Conservation (phyloP, 2,888 invertebrate species). For the Oxytorus armatus region DNA sequence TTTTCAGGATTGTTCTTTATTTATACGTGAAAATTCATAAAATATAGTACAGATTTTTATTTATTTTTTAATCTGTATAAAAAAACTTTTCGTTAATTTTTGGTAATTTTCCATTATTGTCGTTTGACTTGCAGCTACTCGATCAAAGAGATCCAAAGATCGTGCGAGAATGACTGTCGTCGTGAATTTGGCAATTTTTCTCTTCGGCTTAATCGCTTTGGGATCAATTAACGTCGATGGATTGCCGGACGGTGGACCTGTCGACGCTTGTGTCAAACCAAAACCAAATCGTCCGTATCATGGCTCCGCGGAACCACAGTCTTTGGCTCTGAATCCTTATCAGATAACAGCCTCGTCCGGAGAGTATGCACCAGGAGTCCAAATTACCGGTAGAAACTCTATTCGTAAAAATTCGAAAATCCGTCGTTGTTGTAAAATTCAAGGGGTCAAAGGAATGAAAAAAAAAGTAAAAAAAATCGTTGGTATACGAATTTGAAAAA, state of each 20-base stretch:
- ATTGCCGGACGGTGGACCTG: slow-evolving; percentile 93
- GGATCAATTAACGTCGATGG: slow-evolving; percentile 79
- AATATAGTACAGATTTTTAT: no score
- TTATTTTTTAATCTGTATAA: no score
- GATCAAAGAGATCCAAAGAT: slow-evolving; percentile 44
- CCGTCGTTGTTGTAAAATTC: neutral
- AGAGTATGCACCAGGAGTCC: slow-evolving; percentile 88
- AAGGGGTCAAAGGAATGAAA: neutral
- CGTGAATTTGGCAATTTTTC: slow-evolving; percentile 65
- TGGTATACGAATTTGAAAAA: no score
- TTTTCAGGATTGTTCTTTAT: no score
- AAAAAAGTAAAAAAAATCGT: no score
- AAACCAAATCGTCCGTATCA: slow-evolving; percentile 92
- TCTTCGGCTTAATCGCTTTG: slow-evolving; percentile 66
- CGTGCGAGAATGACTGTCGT: slow-evolving; percentile 56
- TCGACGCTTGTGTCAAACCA: slow-evolving; percentile 92
- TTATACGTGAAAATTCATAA: no score
- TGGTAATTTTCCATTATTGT: slow-evolving; percentile 19
- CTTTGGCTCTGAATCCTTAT: slow-evolving; percentile 88
- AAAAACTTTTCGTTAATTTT: neutral
- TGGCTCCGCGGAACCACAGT: slow-evolving; percentile 89
- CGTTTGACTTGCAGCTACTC: neutral
- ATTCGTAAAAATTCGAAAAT: neutral
- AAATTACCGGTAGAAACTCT: slow-evolving; percentile 87
- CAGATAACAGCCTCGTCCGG: slow-evolving; percentile 88